A percentile compares a stretch with the other conserved stretches of the same genome.
Evolutionary conservation across 2,888 invertebrate genomes (phyloP).

Genomic region (Noctua comes): DNA sequence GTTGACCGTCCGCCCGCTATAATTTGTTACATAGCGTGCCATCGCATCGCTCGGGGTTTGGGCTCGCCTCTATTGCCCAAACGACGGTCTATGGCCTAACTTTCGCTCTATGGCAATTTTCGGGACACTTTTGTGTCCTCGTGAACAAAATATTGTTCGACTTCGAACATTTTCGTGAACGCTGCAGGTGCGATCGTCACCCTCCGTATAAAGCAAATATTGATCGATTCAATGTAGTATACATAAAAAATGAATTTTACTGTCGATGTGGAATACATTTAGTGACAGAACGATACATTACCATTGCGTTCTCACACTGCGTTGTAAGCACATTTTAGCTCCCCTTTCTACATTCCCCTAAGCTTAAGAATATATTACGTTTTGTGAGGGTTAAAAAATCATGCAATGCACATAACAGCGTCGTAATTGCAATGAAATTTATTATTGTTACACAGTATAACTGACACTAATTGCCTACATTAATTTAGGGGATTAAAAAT

Average conservation of each 20-base stretch:
- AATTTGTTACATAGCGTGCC: conserved; percentile 77
- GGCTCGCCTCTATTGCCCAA: conserved; percentile 52
- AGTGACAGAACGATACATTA: conserved; percentile 61
- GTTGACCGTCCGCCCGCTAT: conserved; percentile 77
- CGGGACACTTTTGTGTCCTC: conserved; percentile 33
- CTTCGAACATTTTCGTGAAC: conserved; percentile 31
- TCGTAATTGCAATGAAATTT: conserved; percentile 82
- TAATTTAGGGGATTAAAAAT: conserved; percentile 63
- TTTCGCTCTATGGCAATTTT: conserved; percentile 37
- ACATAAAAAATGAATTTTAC: conserved; percentile 47
- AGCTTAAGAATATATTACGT: conserved; percentile 76
- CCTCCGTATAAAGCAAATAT: conserved; percentile 33
- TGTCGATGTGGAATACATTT: conserved; percentile 60
- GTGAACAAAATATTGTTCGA: conserved; percentile 22
- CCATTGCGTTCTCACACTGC: conserved; percentile 65
- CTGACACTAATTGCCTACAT: conserved; percentile 67
- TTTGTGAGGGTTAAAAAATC: conserved; percentile 80
- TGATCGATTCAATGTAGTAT: conserved; percentile 27
- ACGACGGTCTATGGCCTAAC: conserved; percentile 43
- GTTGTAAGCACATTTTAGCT: conserved; percentile 80
- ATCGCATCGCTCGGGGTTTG: conserved; percentile 69
- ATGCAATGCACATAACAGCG: conserved; percentile 81
- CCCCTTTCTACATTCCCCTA: conserved; percentile 76
- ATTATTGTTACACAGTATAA: conserved; percentile 67
- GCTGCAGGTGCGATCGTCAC: conserved; percentile 37